Base-by-base conservation (phyloP, 2,888 invertebrate species). In the Steromphala cineraria region DNA sequence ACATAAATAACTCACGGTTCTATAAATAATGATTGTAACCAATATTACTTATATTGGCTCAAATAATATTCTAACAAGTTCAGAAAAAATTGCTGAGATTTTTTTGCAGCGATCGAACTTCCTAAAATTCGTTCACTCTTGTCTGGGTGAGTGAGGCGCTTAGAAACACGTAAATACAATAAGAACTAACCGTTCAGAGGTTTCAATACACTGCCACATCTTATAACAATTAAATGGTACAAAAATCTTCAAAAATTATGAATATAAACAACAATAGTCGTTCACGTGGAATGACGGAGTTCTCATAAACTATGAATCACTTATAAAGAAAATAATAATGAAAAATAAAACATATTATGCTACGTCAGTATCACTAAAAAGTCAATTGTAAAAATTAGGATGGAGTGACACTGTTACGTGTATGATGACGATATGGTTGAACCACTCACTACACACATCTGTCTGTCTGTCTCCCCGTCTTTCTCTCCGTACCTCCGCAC, bases 271-370 rank as follows among this genome's bases (percentile, higher is more conserved):
- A 71, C 71, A 71, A 71, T 71, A 36, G 71, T 62, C 71, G 28
- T 71, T 31, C 40, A 36, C 71, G 19, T 62, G 62, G 71, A 71
- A 71, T 71, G 71, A 71, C 71, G 17, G 71, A 71, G 62, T 62
- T 71, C 36, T 71, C 71, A 71, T 71, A 71, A 71, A 71, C 71
- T 71, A 71, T 71, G 71, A 71, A 71, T 71, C 40, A 36, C 36
- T 71, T 71, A 71, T 71, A 71, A 71, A 71, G 71, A 71, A 71
- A 71, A 71, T 31, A 71, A 71, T 71, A 40, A 71, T 62, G 62
- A 71, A 71, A 46, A 71, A 71, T 71, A 36, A 71, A 71, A 71
- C 71, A 71, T 71, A 71, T 71, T 71, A 71, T 71, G 71, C 71
- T 71, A 71, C 31, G 28, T 17, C 24, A 17, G 36, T 71, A 71